These are phyloP conservation scores for Tamias sibiricus DNA, from an alignment of 2,113 vertebrate genomes.

Conservation along the genomic window DNA sequence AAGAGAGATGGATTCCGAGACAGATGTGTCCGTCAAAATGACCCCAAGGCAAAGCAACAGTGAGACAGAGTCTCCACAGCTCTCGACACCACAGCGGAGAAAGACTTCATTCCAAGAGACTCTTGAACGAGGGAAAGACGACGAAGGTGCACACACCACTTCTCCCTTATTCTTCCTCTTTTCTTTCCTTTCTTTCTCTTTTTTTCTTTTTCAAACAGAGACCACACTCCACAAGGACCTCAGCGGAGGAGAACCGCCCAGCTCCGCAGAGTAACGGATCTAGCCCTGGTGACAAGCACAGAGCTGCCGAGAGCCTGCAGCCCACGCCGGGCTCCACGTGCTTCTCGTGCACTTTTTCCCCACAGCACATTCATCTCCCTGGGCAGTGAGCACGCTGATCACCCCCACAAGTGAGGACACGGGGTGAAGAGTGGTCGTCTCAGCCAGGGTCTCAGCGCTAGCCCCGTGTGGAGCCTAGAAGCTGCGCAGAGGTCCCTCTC, in stretches of 20 bases:
- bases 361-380: background rate
- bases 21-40: background rate
- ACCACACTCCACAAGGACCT: background rate
- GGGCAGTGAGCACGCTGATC: background rate
- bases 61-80: background rate
- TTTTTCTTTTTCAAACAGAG: background rate
- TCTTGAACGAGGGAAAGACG: background rate
- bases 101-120: background rate
- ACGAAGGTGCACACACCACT: rapidly evolving
- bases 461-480: too few relatives aligned
- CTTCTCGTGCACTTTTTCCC: background rate
- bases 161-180: background rate
- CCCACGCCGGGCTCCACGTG: background rate
- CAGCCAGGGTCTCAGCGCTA: background rate
- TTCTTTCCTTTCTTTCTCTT: background rate
- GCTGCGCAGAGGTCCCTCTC: background rate
- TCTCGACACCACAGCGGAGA: background rate
- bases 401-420: background rate
- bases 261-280: background rate
- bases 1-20: background rate
- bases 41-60: background rate
- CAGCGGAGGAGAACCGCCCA: background rate
- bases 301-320: rapidly evolving
- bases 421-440: background rate
- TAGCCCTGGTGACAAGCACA: background rate